A percentile compares a stretch with the other conserved stretches of the same genome.
These are phyloP conservation scores for Dissostichus mawsoni DNA, from an alignment of 2,113 vertebrate genomes.

Conservation along the genomic window DNA sequence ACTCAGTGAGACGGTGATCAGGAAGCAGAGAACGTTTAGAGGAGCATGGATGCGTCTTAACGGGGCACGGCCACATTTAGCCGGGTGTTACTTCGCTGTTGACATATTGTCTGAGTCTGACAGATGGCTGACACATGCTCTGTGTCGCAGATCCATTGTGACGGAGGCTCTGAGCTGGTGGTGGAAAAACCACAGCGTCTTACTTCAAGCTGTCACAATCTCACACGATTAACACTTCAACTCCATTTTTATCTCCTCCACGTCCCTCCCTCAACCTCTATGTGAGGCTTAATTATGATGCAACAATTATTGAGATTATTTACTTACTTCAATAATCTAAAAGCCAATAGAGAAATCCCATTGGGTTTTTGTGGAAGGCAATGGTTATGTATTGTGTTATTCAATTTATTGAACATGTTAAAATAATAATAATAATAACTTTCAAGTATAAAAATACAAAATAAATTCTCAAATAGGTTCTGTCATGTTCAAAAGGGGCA, in stretches of 20 bases:
- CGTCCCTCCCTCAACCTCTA: not conserved
- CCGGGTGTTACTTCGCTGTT: conserved; percentile 46
- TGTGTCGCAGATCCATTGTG: conserved; percentile 44
- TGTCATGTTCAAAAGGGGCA: too few relatives aligned
- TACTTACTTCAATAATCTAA: too few relatives aligned
- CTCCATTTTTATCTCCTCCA: not conserved
- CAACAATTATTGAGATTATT: too few relatives aligned
- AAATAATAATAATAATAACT: too few relatives aligned
- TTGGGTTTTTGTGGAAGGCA: too few relatives aligned
- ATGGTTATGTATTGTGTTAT: too few relatives aligned
- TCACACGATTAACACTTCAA: conserved; percentile 26
- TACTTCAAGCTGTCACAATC: conserved; percentile 12
- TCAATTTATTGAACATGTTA: too few relatives aligned
- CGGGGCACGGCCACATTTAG: conserved; percentile 45
- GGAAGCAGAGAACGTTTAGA: conserved; percentile 8
- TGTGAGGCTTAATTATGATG: too few relatives aligned
- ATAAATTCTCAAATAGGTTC: too few relatives aligned
- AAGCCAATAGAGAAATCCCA: too few relatives aligned
- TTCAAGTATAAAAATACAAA: too few relatives aligned
- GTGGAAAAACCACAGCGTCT: conserved; percentile 41
- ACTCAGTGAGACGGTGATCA: not conserved
- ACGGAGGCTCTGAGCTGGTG: conserved; percentile 35
- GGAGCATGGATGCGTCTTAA: not conserved
- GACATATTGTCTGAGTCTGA: conserved; percentile 72
- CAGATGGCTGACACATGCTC: conserved; percentile 73